Percentiles rank a stretch among this genome's conserved stretches.
Evolutionary conservation across 92 coral and sea anemone genomes (phyloP).

Genomic region (Palythoa caribaeorum): DNA sequence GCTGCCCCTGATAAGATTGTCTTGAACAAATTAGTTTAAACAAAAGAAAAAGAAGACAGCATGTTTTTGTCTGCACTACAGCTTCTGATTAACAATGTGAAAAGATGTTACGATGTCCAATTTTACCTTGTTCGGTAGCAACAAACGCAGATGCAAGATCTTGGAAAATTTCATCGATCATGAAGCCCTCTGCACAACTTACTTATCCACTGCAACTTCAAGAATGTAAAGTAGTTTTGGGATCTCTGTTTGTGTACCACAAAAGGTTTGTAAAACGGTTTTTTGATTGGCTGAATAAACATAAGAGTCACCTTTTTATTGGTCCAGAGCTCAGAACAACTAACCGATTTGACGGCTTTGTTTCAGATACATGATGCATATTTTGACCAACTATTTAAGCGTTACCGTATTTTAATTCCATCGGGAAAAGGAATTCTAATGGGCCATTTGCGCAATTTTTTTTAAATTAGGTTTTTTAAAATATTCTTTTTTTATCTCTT

Average conservation of each 20-base stretch:
- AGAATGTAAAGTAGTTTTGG: neutral
- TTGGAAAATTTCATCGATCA: constrained; percentile 4
- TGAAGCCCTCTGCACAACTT: neutral
- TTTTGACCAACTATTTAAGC: neutral
- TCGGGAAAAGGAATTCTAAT: neutral
- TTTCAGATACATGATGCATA: neutral
- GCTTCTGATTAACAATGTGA: neutral
- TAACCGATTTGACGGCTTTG: neutral
- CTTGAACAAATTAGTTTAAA: neutral
- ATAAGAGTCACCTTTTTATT: neutral
- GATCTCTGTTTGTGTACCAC: neutral
- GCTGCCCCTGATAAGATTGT: neutral
- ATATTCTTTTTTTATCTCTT: too few relatives aligned
- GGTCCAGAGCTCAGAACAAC: neutral
- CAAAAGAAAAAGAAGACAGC: constrained; percentile 3
- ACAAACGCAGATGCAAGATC: neutral
- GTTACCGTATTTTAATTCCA: neutral
- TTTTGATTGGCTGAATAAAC: neutral
- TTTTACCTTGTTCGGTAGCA: neutral
- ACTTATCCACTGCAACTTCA: neutral
- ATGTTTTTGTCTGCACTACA: neutral
- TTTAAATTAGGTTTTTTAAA: too few relatives aligned
- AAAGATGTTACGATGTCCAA: neutral
- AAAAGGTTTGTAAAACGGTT: neutral
- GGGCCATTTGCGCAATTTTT: neutral